Evolutionary conservation across 2,113 vertebrate genomes (phyloP).

Genomic region (Grammomys surdaster): DNA sequence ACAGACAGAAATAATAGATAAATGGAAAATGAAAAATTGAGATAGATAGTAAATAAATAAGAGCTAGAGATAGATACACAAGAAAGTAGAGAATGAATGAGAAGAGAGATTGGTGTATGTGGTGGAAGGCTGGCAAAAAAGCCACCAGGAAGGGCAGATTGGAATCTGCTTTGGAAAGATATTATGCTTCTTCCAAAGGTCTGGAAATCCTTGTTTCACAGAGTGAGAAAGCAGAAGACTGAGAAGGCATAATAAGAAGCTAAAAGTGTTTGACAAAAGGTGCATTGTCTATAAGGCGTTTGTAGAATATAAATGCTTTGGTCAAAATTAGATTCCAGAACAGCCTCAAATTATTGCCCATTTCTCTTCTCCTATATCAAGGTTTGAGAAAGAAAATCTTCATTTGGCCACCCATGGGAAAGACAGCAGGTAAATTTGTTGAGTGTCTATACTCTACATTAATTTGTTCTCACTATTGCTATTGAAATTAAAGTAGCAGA

Average conservation of each 20-base stretch:
- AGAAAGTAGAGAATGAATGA: background rate
- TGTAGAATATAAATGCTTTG: conserved; percentile 25
- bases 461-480: background rate
- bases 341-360: background rate
- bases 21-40: background rate
- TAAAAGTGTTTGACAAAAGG: conserved; percentile 14
- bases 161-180: background rate
- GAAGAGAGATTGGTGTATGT: too few relatives aligned
- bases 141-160: background rate
- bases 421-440: background rate
- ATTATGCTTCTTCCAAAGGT: background rate
- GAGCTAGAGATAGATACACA: background rate
- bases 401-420: background rate
- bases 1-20: background rate
- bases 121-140: background rate
- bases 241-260: background rate
- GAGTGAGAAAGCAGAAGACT: background rate
- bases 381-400: background rate
- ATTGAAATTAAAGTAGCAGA: conserved; percentile 16
- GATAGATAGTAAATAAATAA: too few relatives aligned
- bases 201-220: conserved; percentile 18
- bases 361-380: background rate
- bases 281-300: background rate
- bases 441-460: background rate
- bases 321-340: conserved; percentile 12